phyloP scores from a whole-genome alignment of 2,113 vertebrate genomes.

The Scomber colias region DNA sequence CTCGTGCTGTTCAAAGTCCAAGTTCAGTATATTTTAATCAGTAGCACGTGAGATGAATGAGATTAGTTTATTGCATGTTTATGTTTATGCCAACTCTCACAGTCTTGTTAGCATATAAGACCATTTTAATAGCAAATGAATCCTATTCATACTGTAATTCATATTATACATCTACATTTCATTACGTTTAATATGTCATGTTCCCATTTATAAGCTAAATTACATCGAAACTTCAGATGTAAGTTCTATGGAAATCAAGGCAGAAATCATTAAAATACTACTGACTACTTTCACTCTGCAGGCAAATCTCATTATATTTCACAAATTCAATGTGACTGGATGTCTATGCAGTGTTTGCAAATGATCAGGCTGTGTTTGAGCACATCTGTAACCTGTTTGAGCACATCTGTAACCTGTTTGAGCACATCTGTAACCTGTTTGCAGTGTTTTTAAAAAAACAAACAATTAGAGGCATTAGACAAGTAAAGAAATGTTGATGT shows the following conservation, averaged over 20 bases:
- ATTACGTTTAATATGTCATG: not conserved
- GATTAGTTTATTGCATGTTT: not conserved
- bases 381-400: not conserved
- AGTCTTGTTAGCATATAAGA: not conserved
- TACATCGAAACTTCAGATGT: not conserved
- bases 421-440: no score
- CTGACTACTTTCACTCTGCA: not conserved
- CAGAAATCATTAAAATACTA: not conserved
- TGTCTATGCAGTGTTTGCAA: slow-evolving; percentile 17
- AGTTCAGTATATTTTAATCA: not conserved
- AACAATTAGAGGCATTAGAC: no score
- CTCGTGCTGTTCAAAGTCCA: not conserved
- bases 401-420: no score
- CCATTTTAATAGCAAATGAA: not conserved
- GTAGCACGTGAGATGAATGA: not conserved
- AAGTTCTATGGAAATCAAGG: not conserved
- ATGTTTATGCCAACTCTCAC: not conserved
- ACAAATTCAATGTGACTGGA: slow-evolving; percentile 32
- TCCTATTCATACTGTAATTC: not conserved
- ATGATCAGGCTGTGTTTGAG: not conserved
- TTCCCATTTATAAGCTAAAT: not conserved
- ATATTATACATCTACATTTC: not conserved
- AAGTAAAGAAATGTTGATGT: not conserved
- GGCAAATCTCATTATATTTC: slow-evolving; percentile 9
- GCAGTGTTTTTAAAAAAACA: not conserved